Base-by-base conservation (phyloP, 2,888 invertebrate species). In the Ecdyonurus torrentis region DNA sequence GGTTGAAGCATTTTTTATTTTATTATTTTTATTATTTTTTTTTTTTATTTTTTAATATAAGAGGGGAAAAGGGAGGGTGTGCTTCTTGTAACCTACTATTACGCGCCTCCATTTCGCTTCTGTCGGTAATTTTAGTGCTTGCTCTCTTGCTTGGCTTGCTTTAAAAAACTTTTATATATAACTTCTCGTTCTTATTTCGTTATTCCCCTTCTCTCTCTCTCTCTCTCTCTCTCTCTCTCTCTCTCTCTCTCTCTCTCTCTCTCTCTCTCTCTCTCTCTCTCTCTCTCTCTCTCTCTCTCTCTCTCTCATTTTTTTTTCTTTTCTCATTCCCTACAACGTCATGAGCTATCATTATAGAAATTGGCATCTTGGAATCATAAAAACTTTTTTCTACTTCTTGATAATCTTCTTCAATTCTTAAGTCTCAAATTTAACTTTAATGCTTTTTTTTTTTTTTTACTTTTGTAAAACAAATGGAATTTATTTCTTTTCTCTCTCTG, bases 341-440 rank as follows among this genome's bases (percentile, higher is more conserved):
- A 23, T 61, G 52, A 61, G 59, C 65, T 62, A 62, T 65, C 65
- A 65, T 65, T 65, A 65, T 55, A 65, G 65, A 64, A 65, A 65
- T 65, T 65, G 65, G 65, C 65, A 65, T 65, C 65, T 65, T 62
- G 61, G 63, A 62, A 63, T 59, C 60, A 53, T 23, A 64, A 61
- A 64, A 64, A 64, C 61, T 37, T 37, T n/a, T n/a, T 37, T 37
- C 37, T 37, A 37, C 37, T 37, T 37, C 37, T 37, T 37, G 50
- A 60, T 50, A 60, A 60, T 60, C 37, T 15, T 37, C 37, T 37
- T 10, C 15, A 37, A 37, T 37, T 5, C 37, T 37, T 37, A 10
- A 15, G 37, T 37, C 15, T 37, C 15, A 37, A 10, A 10, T 37
- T 10, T 37, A 37, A 37, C 52, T 52, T 61, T 61, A 52, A n/a